These are phyloP conservation scores for Archocentrus centrarchus DNA, from an alignment of 2,113 vertebrate species.

Conservation along the genomic window DNA sequence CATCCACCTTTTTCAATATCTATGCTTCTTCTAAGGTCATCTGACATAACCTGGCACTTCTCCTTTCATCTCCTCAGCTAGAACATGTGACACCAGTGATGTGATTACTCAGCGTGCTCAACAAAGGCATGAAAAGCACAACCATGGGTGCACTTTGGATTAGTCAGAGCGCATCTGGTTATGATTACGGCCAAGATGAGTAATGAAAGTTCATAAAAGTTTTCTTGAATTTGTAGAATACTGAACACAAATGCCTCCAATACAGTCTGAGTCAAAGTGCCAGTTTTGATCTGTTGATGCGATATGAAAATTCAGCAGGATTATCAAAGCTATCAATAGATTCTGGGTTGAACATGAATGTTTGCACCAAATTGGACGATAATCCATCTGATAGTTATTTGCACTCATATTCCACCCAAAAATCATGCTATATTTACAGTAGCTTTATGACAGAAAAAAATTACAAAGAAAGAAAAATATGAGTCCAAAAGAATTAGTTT, in stretches of 20 bases:
- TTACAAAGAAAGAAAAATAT: not conserved
- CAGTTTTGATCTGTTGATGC: not conserved
- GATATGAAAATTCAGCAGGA: not conserved
- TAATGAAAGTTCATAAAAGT: not conserved
- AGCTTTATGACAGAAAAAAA: not conserved
- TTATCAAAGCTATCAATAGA: not conserved
- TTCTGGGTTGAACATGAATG: not conserved
- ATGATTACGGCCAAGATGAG: not conserved
- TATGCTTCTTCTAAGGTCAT: too few species aligned
- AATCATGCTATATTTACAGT: not conserved
- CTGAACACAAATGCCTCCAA: not conserved
- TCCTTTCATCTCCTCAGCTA: not conserved
- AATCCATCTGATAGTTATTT: not conserved
- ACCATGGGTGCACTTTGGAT: not conserved
- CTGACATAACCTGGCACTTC: not conserved
- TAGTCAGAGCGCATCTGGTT: not conserved
- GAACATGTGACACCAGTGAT: not conserved
- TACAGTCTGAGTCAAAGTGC: not conserved
- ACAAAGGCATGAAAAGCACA: not conserved
- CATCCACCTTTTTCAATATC: too few species aligned
- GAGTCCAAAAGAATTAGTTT: conserved; percentile 9
- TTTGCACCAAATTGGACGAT: not conserved
- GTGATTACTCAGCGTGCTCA: not conserved
- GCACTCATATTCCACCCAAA: not conserved
- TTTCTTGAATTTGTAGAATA: not conserved